Evolutionary conservation across 1,140 invertebrate genomes (phyloP), one percentile per base, ranked within the genome.

Genomic region (Apis laboriosa): DNA sequence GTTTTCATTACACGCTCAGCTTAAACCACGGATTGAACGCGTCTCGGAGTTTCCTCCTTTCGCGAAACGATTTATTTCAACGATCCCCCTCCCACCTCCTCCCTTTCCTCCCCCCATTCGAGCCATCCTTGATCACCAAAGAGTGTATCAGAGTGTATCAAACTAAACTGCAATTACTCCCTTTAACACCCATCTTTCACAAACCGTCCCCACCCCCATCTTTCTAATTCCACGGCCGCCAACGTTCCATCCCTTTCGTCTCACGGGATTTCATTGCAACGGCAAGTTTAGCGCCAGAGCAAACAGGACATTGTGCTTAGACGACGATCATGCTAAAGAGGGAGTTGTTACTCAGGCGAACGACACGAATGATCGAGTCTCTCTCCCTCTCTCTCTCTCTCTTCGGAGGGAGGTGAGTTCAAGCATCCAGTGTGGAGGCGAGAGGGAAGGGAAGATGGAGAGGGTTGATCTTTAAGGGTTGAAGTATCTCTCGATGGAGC

Each of bases 251-350:
- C 12, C 21, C 3, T 49, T 49, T 19, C 66, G 86, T 90, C 92
- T 91, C 91, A 80, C 74, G 92, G 91, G 92, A 89, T 92, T 93
- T 92, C 92, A 92, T 93, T 92, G 93, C 91, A 92, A 2, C 90
- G 92, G 85, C 91, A 92, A 90, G 92, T 92, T 93, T 93, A 7
- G 34, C 24, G 85, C 90, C 89, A 86, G 87, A 82, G 91, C 92
- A 93, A 93, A 92, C 92, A 92, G 88, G 86, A 86, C 90, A 92
- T 92, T 90, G 87, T 88, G 80, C 85, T 83, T 84, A 4, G 34
- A 34, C 34, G 34, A 34, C 66, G 83, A 84, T 77, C 83, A 85
- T 82, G 78, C 72, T 43, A 7, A 43, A 7, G 34, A 43, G 34
- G 34, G 34, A 2, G 61, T 8, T 19, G 73, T 76, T 72, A 76